These are phyloP conservation scores for Abscondita cerata DNA, from an alignment of 2,888 invertebrate species.

Conservation along the genomic window DNA sequence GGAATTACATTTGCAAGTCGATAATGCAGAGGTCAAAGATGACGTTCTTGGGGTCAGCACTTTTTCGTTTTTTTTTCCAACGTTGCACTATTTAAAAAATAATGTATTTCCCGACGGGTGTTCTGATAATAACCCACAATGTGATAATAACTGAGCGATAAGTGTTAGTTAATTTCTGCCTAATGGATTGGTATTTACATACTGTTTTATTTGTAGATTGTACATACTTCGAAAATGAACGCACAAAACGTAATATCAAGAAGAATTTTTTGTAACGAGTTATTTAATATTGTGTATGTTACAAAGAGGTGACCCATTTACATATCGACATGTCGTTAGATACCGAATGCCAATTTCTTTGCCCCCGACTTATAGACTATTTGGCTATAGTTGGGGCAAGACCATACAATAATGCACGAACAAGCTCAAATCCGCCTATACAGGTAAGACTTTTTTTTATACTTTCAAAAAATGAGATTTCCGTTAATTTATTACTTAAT, in stretches of 20 bases:
- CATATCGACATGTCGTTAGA: slow-evolving; percentile 60
- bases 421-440: slow-evolving; percentile 77
- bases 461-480: too few species aligned
- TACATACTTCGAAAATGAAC: slow-evolving; percentile 23
- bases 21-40: background rate
- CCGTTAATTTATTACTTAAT: too few species aligned
- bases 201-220: slow-evolving; percentile 18
- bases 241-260: slow-evolving; percentile 10
- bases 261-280: slow-evolving; percentile 1
- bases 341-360: slow-evolving; percentile 80
- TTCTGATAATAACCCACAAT: slow-evolving; percentile 27
- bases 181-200: background rate
- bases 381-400: slow-evolving; percentile 95
- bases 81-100: too few species aligned
- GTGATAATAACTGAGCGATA: slow-evolving; percentile 12
- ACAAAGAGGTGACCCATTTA: slow-evolving; percentile 50
- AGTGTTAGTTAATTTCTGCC: background rate
- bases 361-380: slow-evolving; percentile 93
- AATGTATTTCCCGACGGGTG: slow-evolving; percentile 11
- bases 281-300: slow-evolving; percentile 9
- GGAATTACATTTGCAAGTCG: background rate
- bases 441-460: slow-evolving; percentile 65
- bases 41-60: background rate
- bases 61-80: too few species aligned
- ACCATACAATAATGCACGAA: slow-evolving; percentile 68